Percentiles rank a stretch among this genome's conserved stretches.
These are phyloP conservation scores for Egretta garzetta DNA, from an alignment of 2,113 vertebrate genomes.

Conservation along the genomic window DNA sequence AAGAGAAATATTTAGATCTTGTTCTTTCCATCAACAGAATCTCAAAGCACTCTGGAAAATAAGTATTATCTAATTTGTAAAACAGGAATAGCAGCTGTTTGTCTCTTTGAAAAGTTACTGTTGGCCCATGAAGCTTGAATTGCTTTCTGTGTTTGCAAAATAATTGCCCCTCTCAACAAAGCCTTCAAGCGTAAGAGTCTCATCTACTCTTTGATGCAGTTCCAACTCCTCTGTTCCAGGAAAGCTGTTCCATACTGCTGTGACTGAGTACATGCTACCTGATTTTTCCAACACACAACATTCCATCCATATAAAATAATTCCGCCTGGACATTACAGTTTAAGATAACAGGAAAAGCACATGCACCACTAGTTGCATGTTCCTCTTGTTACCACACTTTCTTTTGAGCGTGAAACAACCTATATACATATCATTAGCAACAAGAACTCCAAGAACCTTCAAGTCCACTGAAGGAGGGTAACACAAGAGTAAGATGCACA, in stretches of 20 bases:
- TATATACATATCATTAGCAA: background rate
- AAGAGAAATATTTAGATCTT: constrained; percentile 12
- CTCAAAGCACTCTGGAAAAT: background rate
- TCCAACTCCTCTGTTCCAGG: background rate
- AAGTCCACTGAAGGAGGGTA: background rate
- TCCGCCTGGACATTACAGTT: background rate
- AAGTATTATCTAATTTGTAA: constrained; percentile 1
- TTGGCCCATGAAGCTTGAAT: background rate
- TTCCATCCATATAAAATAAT: background rate
- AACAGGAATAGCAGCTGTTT: constrained; percentile 13
- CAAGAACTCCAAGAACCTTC: background rate
- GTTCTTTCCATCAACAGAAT: background rate
- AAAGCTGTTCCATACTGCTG: background rate
- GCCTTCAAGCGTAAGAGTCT: background rate
- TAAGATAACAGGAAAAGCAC: background rate
- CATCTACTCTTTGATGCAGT: constrained; percentile 25
- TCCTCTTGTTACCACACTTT: background rate
- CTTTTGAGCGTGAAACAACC: background rate
- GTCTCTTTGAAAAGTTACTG: constrained; percentile 14
- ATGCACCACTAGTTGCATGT: background rate
- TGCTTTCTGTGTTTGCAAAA: background rate
- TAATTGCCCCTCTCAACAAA: background rate
- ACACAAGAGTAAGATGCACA: background rate
- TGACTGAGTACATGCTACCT: background rate
- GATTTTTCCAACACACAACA: background rate